Evolutionary conservation across 2,113 vertebrate genomes (phyloP), one percentile per base, ranked within the genome.

Genomic region (Pituophis catenifer): DNA sequence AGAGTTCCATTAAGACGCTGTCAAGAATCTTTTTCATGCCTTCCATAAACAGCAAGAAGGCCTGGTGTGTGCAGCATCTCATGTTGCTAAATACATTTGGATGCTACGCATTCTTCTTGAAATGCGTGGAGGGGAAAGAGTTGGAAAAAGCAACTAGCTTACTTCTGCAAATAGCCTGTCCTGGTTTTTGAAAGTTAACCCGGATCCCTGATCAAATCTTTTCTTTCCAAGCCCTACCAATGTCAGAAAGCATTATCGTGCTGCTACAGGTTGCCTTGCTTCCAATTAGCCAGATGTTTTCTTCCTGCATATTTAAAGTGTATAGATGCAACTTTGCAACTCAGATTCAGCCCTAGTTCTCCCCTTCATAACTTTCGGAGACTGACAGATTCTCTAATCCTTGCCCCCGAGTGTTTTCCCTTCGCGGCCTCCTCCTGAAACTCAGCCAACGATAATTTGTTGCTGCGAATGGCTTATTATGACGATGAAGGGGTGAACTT

Each of bases 61-160:
- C 53, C 88, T 24, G 54, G 75, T 81, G 75, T 93, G 57, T 75
- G 23, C 53, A 89, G 0, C 0, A 0, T 94, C 52, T 93, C 89
- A 59, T 91, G 93, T 86, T 95, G 44, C 17, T 26, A 86, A 90
- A 90, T 26, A 13, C 21, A 85, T 57, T 38, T 65, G 21, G 94
- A 54, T 17, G 90, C 70, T 94, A 81, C 15, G n/a, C 93, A 86
- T 23, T 88, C 70, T 95, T 94, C 38, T 17, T 92, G 52, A 92
- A 85, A 89, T 91, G 48, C 48, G 23, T 93, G 92, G 91, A 21
- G 55, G 95, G 95, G 93, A n/a, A 38, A 44, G 91, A 90, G 55
- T 90, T 95, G 89, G 90, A 95, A 95, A 91, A 90, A 48, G 91
- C 90, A 94, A 92, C 92, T 93, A 92, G 50, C 93, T 94, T 70